Evolutionary conservation across 1,140 invertebrate species (phyloP).

Genomic region (Orius laevigatus): DNA sequence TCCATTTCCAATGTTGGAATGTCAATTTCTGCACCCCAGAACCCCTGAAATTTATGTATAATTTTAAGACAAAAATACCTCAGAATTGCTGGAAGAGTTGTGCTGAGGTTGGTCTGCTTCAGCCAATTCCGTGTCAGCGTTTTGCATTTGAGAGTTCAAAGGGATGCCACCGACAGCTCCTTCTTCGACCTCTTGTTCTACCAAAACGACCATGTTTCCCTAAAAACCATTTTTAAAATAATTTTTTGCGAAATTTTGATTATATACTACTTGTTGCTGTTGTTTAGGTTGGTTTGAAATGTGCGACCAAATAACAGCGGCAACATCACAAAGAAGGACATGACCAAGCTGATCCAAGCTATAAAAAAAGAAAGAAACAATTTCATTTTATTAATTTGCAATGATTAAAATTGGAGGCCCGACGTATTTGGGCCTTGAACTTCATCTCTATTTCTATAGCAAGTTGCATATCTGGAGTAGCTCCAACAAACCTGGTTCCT

Average conservation of each 20-base stretch:
- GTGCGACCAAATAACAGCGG: not conserved
- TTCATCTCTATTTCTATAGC: too few relatives aligned
- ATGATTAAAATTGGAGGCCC: too few relatives aligned
- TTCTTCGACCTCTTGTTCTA: constrained; percentile 11
- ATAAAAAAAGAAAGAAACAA: constrained; percentile 1
- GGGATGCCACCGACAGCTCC: constrained; percentile 13
- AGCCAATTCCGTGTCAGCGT: constrained; percentile 13
- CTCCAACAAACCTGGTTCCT: constrained; percentile 15
- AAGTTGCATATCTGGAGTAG: too few relatives aligned
- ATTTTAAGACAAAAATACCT: not conserved
- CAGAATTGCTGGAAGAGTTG: constrained; percentile 10
- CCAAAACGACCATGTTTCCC: not conserved
- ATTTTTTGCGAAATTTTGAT: not conserved
- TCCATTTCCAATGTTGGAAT: constrained; percentile 7
- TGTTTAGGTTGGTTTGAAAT: not conserved
- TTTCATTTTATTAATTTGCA: not conserved
- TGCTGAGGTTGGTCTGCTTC: constrained; percentile 14
- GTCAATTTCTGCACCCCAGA: constrained; percentile 2
- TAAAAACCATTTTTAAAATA: not conserved
- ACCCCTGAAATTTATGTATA: constrained; percentile 1
- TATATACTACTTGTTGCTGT: not conserved
- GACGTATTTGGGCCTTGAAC: too few relatives aligned
- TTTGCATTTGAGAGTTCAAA: not conserved
- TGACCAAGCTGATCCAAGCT: not conserved
- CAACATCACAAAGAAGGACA: constrained; percentile 3